Base-by-base conservation (phyloP, 1,140 invertebrate species). In the Acromyrmex charruanus region DNA sequence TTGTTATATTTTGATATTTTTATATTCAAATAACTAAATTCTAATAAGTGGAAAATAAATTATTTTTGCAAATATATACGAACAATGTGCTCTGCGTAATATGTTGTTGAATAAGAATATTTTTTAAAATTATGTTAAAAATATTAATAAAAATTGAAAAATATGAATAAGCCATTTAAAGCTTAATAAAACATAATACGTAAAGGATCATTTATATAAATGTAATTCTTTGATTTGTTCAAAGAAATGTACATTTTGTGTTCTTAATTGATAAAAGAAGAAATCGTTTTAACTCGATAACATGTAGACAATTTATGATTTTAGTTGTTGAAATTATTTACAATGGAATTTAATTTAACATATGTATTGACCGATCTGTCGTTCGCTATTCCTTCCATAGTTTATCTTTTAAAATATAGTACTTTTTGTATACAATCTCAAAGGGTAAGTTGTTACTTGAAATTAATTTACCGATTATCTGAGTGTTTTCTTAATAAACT, bases 241-340 rank as follows among this genome's bases (percentile, higher is more conserved):
- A 12, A 10, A 10, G 39, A 44, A 12, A 44, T 3, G 39, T 44
- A 10, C 10, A 44, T 2, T 44, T 44, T 44, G 28, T 39, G 28
- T 39, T 74, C 4, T 49, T n/a, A 3, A 74, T 12, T 14, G 6
- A 25, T 31, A 51, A 49, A 28, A 31, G 6, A 49, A 44, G 18
- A n/a, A 84, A 84, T 5, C 0, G 5, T 81, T 80, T 51, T 14
- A 77, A 14, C 10, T 14, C 66, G 14, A 61, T 9, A 16, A 39
- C 21, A 31, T 74, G 25, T 21, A 51, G 1, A 21, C 10, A 51
- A 84, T 18, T 85, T 85, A 35, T 35, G 49, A 3, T 58, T 87
- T 21, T 35, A 87, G 85, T 61, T 72, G 7, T 25, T 82, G 1
- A 87, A 72, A 71, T 10, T 87, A 16, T 66, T 87, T 59, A 87